Conservation (phyloP, 2,113 vertebrate genomes). For the Acinonyx jubatus region DNA sequence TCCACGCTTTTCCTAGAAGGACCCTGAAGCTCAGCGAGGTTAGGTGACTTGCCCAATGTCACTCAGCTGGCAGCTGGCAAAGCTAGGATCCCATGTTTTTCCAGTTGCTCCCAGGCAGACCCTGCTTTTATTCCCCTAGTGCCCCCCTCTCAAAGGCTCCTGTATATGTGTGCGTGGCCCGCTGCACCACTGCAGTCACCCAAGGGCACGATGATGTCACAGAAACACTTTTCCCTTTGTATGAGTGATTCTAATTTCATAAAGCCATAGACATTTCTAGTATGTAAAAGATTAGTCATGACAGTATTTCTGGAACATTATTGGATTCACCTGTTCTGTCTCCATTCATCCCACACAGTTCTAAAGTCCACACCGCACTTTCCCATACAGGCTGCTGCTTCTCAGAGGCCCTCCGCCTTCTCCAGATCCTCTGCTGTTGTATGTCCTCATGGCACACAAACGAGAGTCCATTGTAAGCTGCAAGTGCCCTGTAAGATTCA, state of each 20-base stretch:
- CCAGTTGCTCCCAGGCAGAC: background rate
- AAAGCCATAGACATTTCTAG: background rate
- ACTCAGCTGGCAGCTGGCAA: background rate
- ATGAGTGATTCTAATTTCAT: background rate
- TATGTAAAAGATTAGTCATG: background rate
- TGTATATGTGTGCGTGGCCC: background rate
- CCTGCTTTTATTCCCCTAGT: background rate
- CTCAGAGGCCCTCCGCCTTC: background rate
- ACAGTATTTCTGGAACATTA: background rate
- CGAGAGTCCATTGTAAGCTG: too few species aligned
- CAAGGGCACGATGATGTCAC: background rate
- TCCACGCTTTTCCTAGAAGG: background rate
- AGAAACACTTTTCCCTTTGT: background rate
- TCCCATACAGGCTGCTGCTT: rapidly evolving
- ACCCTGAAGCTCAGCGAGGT: background rate
- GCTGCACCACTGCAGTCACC: too few species aligned
- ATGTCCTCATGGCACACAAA: background rate
- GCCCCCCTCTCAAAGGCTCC: background rate
- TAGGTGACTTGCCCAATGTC: background rate
- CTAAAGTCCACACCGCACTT: background rate
- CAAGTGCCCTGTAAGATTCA: background rate
- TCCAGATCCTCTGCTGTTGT: too few species aligned
- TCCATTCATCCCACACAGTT: background rate
- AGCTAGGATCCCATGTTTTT: rapidly evolving
- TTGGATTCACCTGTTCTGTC: background rate